These are phyloP conservation scores for Anastrepha obliqua DNA, from an alignment of 1,140 invertebrate genomes.

Conservation along the genomic window DNA sequence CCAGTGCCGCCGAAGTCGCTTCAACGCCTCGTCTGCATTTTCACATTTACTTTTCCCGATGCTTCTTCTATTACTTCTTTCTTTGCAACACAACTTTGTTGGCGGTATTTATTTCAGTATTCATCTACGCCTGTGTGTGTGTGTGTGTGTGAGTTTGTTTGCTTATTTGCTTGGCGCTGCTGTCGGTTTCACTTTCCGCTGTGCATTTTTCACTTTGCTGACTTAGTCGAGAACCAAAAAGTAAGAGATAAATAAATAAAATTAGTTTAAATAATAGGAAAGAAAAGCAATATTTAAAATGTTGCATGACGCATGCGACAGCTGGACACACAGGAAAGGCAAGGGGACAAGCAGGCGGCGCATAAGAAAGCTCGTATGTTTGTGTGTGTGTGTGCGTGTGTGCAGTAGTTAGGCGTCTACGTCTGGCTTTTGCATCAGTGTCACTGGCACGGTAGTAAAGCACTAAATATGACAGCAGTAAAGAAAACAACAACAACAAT, in stretches of 20 bases:
- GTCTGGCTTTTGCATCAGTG: neutral
- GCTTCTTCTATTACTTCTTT: neutral
- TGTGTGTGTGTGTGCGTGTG: neutral
- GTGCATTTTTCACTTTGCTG: too few species aligned
- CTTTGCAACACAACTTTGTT: too few species aligned
- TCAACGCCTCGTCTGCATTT: neutral
- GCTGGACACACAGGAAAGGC: neutral
- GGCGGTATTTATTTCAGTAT: too few species aligned
- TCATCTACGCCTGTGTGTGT: too few species aligned
- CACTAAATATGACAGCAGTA: constrained; percentile 33
- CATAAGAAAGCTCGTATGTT: constrained; percentile 3
- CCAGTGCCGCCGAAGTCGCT: neutral
- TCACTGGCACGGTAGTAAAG: constrained; percentile 25
- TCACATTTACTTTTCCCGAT: neutral
- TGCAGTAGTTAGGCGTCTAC: constrained; percentile 22
- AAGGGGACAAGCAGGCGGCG: too few species aligned
- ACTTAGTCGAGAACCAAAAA: neutral
- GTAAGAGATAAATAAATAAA: neutral
- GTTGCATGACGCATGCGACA: constrained; percentile 41
- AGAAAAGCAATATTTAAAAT: constrained; percentile 12
- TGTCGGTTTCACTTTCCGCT: too few species aligned
- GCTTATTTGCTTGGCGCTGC: too few species aligned
- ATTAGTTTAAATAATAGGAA: constrained; percentile 34
- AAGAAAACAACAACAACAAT: neutral
- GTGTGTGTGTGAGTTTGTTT: too few species aligned